phyloP scores from a whole-genome alignment of 2,797 vertebrate genomes.

The Gastrophryne carolinensis region DNA sequence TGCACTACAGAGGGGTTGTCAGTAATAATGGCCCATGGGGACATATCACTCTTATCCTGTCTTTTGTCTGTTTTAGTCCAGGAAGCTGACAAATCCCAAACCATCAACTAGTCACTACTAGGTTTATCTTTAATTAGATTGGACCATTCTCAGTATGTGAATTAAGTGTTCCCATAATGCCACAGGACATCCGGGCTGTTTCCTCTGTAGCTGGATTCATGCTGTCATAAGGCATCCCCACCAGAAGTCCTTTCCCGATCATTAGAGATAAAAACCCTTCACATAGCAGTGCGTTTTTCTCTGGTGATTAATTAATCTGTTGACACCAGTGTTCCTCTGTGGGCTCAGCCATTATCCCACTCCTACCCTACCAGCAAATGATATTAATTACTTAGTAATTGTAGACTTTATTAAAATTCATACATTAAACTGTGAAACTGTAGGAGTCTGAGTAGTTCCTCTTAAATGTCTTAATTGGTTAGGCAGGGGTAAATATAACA shows the following conservation, averaged over 20 bases:
- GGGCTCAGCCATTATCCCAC: neutral
- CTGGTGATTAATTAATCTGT: slow-evolving; percentile 4
- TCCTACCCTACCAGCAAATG: neutral
- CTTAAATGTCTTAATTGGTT: too few relatives aligned
- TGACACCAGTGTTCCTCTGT: neutral
- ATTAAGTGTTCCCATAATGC: neutral
- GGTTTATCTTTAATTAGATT: neutral
- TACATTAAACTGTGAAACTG: neutral
- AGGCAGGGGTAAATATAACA: too few relatives aligned
- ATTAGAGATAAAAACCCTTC: slow-evolving; percentile 5
- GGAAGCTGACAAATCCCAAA: neutral
- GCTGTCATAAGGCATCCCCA: neutral
- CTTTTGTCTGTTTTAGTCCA: neutral
- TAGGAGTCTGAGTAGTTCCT: neutral
- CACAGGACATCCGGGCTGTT: slow-evolving; percentile 15
- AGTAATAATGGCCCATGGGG: too few relatives aligned
- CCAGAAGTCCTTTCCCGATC: neutral
- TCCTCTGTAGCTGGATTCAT: neutral
- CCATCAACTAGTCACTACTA: neutral
- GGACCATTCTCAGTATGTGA: neutral
- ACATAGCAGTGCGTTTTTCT: too few relatives aligned
- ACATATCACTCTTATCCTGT: neutral
- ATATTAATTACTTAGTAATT: slow-evolving; percentile 4
- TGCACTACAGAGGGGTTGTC: too few relatives aligned
- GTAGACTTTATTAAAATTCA: slow-evolving; percentile 9